Evolutionary conservation across 2,888 invertebrate species (phyloP).

Genomic region (Xestia xanthographa): DNA sequence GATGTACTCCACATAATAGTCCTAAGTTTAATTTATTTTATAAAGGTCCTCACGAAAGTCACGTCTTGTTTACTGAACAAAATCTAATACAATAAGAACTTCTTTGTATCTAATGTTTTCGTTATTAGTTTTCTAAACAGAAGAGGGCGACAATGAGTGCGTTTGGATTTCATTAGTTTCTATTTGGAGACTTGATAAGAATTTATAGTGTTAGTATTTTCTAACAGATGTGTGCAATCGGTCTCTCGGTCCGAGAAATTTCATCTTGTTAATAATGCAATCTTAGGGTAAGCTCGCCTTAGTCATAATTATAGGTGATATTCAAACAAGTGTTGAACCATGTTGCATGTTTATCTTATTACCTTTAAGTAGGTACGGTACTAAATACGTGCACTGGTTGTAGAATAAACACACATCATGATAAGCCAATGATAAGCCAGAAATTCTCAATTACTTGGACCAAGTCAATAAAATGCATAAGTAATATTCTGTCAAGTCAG

Average conservation of each 20-base stretch:
- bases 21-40: conserved; percentile 10
- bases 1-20: neutral
- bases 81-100: conserved; percentile 6
- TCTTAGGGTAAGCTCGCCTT: neutral
- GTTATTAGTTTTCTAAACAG: conserved; percentile 28
- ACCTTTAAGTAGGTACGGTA: neutral
- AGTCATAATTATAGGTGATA: neutral
- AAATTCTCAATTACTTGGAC: neutral
- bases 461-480: too few relatives aligned
- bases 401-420: neutral
- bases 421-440: too few relatives aligned
- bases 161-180: conserved; percentile 21
- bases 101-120: conserved; percentile 18
- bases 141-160: neutral
- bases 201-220: conserved; percentile 10
- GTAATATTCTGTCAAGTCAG: too few relatives aligned
- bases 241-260: neutral
- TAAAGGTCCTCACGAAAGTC: neutral
- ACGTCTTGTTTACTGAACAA: conserved; percentile 28
- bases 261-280: too few relatives aligned
- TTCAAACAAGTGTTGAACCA: neutral
- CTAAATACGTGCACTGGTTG: neutral
- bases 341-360: conserved; percentile 11
- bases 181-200: neutral
- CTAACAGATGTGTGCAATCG: neutral